Evolutionary conservation across 2,113 vertebrate species (phyloP).

Genomic region (Notothenia coriiceps): DNA sequence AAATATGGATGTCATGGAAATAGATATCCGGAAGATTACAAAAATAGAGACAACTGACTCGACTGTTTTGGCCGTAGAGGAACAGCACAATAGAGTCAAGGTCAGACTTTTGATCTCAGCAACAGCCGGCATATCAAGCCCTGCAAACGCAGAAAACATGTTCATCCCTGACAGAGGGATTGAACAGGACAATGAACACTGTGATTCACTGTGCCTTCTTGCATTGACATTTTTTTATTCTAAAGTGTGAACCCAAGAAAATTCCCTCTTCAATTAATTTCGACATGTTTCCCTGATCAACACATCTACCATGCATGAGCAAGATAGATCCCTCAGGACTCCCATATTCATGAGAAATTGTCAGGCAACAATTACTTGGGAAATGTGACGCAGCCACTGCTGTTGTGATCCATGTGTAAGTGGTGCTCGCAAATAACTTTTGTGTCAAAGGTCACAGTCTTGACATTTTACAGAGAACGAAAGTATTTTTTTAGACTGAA

Average conservation of each 20-base stretch:
- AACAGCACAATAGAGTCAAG: not conserved
- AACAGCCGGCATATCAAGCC: not conserved
- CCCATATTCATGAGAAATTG: not conserved
- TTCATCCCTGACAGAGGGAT: slow-evolving; percentile 1
- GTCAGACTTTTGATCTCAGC: slow-evolving; percentile 33
- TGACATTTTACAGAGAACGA: no score
- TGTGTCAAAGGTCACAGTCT: no score
- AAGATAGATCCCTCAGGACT: not conserved
- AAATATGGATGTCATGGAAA: slow-evolving; percentile 42
- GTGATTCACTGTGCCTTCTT: not conserved
- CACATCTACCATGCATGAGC: not conserved
- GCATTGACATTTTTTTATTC: not conserved
- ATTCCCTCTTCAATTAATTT: not conserved
- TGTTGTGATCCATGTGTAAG: not conserved
- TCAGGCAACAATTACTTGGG: not conserved
- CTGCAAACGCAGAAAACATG: slow-evolving; percentile 16
- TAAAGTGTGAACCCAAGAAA: not conserved
- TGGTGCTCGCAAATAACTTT: not conserved
- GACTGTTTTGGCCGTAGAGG: slow-evolving; percentile 21
- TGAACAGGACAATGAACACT: not conserved
- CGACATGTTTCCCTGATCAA: not conserved
- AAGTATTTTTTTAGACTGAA: no score
- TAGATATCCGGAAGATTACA: slow-evolving; percentile 44
- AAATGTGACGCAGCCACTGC: no score
- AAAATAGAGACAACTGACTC: slow-evolving; percentile 51